A percentile compares a stretch with the other conserved stretches of the same genome.
Conservation (phyloP, 2,113 vertebrate species). For the Agelaius phoeniceus region DNA sequence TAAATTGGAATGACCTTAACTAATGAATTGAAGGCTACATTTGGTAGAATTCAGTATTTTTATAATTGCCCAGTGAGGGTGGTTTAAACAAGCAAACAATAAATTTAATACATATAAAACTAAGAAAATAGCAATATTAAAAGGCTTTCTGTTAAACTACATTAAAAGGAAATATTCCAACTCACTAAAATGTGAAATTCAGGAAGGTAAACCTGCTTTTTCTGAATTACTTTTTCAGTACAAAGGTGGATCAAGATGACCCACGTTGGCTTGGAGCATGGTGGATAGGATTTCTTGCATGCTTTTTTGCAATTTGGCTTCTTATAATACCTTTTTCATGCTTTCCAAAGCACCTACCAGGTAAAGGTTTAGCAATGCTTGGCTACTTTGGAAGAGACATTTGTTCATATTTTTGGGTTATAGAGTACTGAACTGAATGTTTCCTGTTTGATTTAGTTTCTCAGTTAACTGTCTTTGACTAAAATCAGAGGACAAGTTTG, state of each 20-base stretch:
- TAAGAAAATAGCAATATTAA: not conserved
- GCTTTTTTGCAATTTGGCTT: conserved; percentile 71
- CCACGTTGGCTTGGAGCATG: conserved; percentile 83
- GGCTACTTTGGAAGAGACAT: not conserved
- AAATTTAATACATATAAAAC: not conserved
- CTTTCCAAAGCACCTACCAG: conserved; percentile 82
- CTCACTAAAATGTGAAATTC: not conserved
- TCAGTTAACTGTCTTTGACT: not conserved
- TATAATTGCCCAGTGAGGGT: not conserved
- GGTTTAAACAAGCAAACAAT: not conserved
- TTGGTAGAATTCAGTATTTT: not conserved
- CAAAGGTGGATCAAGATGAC: conserved; percentile 67
- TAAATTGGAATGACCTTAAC: not conserved
- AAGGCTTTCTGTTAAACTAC: not conserved
- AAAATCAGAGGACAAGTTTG: not conserved
- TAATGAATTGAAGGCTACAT: not conserved
- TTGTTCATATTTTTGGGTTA: not conserved
- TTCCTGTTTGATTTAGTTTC: not conserved
- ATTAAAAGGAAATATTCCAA: not conserved
- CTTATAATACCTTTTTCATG: conserved; percentile 79
- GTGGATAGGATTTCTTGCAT: conserved; percentile 82
- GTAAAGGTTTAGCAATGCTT: conserved; percentile 47
- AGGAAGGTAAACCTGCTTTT: not conserved
- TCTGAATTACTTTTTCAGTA: conserved; percentile 27
- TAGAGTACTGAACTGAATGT: not conserved